phyloP scores from a whole-genome alignment of 2,888 invertebrate genomes.

The Thymelicus lineola region DNA sequence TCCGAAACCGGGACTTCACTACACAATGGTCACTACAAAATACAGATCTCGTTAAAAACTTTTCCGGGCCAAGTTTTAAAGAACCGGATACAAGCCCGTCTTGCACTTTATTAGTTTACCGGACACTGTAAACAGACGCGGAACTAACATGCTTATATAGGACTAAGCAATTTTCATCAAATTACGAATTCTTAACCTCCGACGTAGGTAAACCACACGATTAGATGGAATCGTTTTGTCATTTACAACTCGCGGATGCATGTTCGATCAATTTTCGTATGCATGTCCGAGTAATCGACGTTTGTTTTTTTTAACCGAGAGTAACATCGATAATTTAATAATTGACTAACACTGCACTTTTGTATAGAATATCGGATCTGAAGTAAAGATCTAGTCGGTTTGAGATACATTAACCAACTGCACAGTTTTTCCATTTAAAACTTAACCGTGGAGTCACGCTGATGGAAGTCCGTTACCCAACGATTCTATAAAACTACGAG shows the following conservation, averaged over 20 bases:
- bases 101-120: constrained; percentile 27
- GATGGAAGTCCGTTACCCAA: constrained; percentile 45
- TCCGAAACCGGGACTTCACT: constrained; percentile 37
- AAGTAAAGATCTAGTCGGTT: constrained; percentile 2
- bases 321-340: too few species aligned
- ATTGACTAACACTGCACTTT: not conserved
- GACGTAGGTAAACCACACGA: not conserved
- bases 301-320: too few species aligned
- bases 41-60: constrained; percentile 64
- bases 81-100: constrained; percentile 23
- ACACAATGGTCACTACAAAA: constrained; percentile 60
- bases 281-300: not conserved
- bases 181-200: constrained; percentile 16
- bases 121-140: constrained; percentile 38
- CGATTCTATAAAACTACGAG: constrained; percentile 39
- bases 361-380: not conserved
- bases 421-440: constrained; percentile 38
- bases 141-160: constrained; percentile 32
- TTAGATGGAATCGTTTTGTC: not conserved
- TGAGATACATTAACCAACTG: constrained; percentile 29
- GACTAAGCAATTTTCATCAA: constrained; percentile 22
- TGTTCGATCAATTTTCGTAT: not conserved
- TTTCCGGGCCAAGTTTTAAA: constrained; percentile 24
- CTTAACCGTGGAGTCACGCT: constrained; percentile 36
- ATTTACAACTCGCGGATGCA: constrained; percentile 6